Percentiles rank a stretch among this genome's conserved stretches.
These are phyloP conservation scores for Netelia melanura DNA, from an alignment of 2,888 invertebrate species.

Conservation along the genomic window DNA sequence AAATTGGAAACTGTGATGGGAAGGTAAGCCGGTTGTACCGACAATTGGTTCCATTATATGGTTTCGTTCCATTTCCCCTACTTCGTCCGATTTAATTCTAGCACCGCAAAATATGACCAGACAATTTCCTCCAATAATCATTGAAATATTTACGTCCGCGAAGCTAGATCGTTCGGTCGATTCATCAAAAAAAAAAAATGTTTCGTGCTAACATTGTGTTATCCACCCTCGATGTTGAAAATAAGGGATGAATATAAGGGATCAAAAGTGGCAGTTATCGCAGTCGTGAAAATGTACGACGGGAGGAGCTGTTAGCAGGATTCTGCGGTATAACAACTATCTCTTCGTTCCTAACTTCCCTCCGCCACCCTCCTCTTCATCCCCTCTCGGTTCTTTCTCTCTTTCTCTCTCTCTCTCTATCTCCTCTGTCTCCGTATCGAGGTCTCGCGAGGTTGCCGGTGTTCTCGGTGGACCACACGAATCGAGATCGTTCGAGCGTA, in stretches of 20 bases:
- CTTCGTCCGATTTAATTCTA: not conserved
- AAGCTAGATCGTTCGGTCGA: too few species aligned
- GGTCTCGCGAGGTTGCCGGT: constrained; percentile 9
- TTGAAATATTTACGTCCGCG: too few species aligned
- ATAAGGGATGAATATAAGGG: not conserved
- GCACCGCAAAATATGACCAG: constrained; percentile 26
- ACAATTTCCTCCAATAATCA: too few species aligned
- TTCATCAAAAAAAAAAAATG: too few species aligned
- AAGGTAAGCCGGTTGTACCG: constrained; percentile 59
- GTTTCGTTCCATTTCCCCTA: constrained; percentile 36
- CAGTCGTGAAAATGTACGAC: constrained; percentile 1
- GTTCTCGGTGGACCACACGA: constrained; percentile 49
- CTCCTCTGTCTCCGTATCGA: not conserved
- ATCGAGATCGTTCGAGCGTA: constrained; percentile 46
- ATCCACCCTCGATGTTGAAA: not conserved
- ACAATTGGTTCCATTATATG: constrained; percentile 61
- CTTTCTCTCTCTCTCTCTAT: not conserved
- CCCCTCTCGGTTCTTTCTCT: not conserved
- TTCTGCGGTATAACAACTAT: not conserved
- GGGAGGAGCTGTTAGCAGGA: not conserved
- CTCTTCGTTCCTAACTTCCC: not conserved
- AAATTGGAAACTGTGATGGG: constrained; percentile 66
- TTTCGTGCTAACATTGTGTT: too few species aligned
- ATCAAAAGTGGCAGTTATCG: not conserved
- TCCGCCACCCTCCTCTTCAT: not conserved